A percentile compares a stretch with the other conserved stretches of the same genome.
Conservation (phyloP, 2,797 vertebrate genomes). For the Muscicapa striata region DNA sequence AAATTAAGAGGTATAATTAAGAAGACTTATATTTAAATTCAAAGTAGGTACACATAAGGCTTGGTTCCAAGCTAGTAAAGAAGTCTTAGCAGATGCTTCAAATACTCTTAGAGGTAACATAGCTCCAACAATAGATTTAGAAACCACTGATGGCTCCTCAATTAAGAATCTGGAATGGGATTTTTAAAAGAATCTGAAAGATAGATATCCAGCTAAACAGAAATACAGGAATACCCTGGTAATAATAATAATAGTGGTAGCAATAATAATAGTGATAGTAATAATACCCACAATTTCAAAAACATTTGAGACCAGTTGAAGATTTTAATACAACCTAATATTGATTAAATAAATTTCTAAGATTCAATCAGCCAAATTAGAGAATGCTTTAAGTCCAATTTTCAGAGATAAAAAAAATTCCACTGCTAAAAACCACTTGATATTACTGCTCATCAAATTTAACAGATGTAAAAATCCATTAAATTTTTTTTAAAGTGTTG, state of each 20-base stretch:
- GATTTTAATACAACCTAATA: not conserved
- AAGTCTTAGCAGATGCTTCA: not conserved
- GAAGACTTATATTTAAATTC: not conserved
- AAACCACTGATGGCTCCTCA: not conserved
- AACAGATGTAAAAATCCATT: slow-evolving; percentile 62
- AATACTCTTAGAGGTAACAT: not conserved
- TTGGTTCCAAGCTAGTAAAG: not conserved
- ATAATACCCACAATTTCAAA: not conserved
- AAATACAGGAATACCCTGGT: not conserved
- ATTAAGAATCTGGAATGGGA: not conserved
- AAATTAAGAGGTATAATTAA: not conserved
- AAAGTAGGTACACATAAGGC: not conserved
- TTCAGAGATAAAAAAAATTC: slow-evolving; percentile 23
- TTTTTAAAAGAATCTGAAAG: not conserved
- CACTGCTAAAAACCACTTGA: slow-evolving; percentile 29
- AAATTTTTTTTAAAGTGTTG: slow-evolving; percentile 64
- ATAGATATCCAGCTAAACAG: not conserved
- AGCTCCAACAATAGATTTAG: not conserved
- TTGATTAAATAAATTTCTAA: not conserved
- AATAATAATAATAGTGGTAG: not conserved
- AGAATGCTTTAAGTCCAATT: not conserved
- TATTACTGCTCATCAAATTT: slow-evolving; percentile 68
- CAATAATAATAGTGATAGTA: too few relatives aligned
- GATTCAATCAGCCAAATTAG: not conserved
- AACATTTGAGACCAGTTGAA: not conserved